A percentile compares a stretch with the other conserved stretches of the same genome.
These are phyloP conservation scores for Cliona cf. orientalis DNA, from an alignment of 37 sponge, comb jelly and placozoan species.

Conservation along the genomic window DNA sequence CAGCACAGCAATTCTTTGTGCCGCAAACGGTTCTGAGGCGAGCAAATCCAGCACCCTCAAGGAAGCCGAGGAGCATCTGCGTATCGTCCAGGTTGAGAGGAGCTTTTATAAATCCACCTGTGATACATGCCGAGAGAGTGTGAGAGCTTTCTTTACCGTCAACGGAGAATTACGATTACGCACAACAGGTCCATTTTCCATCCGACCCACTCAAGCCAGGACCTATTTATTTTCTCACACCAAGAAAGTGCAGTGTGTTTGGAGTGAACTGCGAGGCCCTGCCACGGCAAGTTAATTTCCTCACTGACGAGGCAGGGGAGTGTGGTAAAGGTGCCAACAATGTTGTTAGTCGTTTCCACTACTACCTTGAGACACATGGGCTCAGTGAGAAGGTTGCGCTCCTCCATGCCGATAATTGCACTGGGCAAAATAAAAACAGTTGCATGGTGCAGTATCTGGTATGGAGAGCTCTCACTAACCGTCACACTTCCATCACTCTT, in stretches of 20 bases:
- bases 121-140: background rate
- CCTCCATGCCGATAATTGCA: slow-evolving; percentile 33
- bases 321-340: slow-evolving; percentile 22
- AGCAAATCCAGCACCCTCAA: background rate
- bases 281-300: slow-evolving; percentile 44
- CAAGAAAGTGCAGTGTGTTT: slow-evolving; percentile 62
- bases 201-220: slow-evolving; percentile 61
- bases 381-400: background rate
- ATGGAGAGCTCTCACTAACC: slow-evolving; percentile 11
- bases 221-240: too few relatives aligned
- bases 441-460: slow-evolving; percentile 17
- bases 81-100: slow-evolving; percentile 16
- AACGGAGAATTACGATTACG: background rate
- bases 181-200: slow-evolving; percentile 33
- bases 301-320: slow-evolving; percentile 18
- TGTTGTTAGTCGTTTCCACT: slow-evolving; percentile 2
- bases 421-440: slow-evolving; percentile 40
- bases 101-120: slow-evolving; percentile 12
- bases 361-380: slow-evolving; percentile 6
- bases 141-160: background rate
- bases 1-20: slow-evolving; percentile 5
- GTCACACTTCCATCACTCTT: slow-evolving; percentile 3
- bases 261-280: slow-evolving; percentile 64
- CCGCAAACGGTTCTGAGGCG: slow-evolving; percentile 14
- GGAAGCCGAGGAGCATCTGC: slow-evolving; percentile 25